Base-by-base conservation (phyloP, 2,797 vertebrate genomes). In the Sarcophilus harrisii region DNA sequence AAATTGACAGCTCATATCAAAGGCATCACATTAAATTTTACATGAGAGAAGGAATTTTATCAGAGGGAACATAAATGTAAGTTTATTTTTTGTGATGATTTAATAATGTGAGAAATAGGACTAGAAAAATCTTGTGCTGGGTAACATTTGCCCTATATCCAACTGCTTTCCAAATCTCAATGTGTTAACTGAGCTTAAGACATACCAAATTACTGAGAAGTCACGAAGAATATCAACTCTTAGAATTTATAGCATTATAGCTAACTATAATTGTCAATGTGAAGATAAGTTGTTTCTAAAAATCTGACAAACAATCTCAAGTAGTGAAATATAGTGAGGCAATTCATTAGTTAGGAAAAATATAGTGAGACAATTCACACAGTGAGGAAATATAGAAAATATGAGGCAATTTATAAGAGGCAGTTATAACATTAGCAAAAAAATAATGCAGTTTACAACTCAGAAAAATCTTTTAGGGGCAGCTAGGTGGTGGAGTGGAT, bases 261-360 rank as follows among this genome's bases (percentile, higher is more conserved):
- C 81, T 45, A 45, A 91, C 24, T 58, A 2, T 18, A 66, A 57
- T n/a, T 91, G 28, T 91, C n/a, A 54, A 9, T 73, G 24, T 30
- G 59, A 92, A 58, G 62, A 58, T 30, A 66, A 57, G 3, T 12
- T 29, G 62, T 90, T 95, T 94, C 59, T 58, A 52, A 95, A 96
- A 57, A 27, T 58, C 95, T 66, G 91, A 6, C 57, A 62, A 8
- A 6, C 57, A 62, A 8, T 59, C 12, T 94, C 32, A 93, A 87
- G 57, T 92, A 13, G 32, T 38, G 8, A 81, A 81, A 81, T 38
- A 73, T 18, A 96, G 94, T 91, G 54, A 11, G 13, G 4, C 81
- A 90, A 95, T 60, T 92, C 93, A 92, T 30, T 60, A 97, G 1
- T 58, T 32, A 95, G 94, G 57, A 9, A 92, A 95, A 96, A 90